Base-by-base conservation (phyloP, 1,140 invertebrate genomes). In the Caenorhabditis remanei region DNA sequence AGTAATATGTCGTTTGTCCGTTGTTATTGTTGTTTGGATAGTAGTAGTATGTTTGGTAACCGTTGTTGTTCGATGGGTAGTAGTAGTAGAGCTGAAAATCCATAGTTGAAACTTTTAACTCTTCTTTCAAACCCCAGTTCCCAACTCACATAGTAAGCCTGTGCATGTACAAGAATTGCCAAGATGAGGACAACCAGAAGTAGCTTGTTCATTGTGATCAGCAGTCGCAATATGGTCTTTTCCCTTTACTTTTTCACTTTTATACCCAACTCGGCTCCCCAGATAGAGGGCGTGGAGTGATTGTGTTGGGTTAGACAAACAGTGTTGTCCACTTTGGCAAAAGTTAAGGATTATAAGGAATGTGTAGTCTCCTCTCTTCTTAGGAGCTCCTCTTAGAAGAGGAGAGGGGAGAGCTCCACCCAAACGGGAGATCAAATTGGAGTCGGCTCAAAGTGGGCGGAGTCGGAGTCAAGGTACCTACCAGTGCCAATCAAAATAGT, bases 21-120 rank as follows among this genome's bases (percentile, higher is more conserved):
- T 79, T 71, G 50, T 58, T 61, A 50, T 85, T 85, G 48, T 65
- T 85, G 53, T 85, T 85, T 14, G 85, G 67, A 24, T 71, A 75
- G 32, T 75, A 85, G 21, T 85, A 85, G 40, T 85, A 85, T 0
- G 85, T 85, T 0, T 46, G 53, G 85, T 85, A 85, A 56, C 85
- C 85, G 50, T 79, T 79, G 65, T 79, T 79, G 71, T 79, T 85
- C 43, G n/a, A 48, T 85, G 85, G 85, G 32, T 85, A 85, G n/a
- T 85, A 85, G 61, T 85, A 85, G 85, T 85, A 85, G 43, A 63
- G 55, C 84, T 85, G 61, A 67, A 85, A 85, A 21, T 19, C 48
- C 11, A 11, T 5, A 14, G 19, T 41, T 32, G 7, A 41, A n/a
- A 46, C 71, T 53, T 9, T 53, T 53, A n/a, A n/a, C 9, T 53